Evolutionary conservation across 2,797 vertebrate species (phyloP).

Genomic region (Falco concolor): DNA sequence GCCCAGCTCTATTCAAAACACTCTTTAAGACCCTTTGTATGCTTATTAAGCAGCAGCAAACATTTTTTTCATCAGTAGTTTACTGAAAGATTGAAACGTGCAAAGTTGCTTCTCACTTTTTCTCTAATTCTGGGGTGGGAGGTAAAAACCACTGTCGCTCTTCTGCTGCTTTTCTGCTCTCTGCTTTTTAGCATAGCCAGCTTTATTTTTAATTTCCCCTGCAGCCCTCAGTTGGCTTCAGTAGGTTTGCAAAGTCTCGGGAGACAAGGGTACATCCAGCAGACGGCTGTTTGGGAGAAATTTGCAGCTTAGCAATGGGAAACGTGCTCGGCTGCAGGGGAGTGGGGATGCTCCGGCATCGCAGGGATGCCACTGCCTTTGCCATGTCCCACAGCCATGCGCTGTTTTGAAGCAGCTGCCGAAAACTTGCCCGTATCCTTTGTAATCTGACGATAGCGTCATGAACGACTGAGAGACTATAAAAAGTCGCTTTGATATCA

Average conservation of each 20-base stretch:
- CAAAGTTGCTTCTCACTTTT: not conserved
- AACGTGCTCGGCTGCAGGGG: rapidly evolving
- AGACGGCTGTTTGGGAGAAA: rapidly evolving
- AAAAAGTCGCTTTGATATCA: slow-evolving; percentile 23
- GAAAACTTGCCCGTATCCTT: not conserved
- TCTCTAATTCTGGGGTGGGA: not conserved
- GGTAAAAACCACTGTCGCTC: rapidly evolving
- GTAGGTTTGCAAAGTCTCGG: not conserved
- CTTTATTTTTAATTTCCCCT: not conserved
- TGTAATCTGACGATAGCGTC: not conserved
- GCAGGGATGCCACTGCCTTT: not conserved
- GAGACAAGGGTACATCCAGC: rapidly evolving
- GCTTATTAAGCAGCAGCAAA: not conserved
- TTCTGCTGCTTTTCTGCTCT: not conserved
- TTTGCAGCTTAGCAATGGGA: rapidly evolving
- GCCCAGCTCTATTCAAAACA: not conserved
- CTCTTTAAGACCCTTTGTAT: not conserved
- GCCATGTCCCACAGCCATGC: rapidly evolving
- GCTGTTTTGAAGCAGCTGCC: not conserved
- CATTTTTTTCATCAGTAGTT: not conserved
- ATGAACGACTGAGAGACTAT: not conserved
- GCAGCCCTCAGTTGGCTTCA: not conserved
- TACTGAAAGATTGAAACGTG: not conserved
- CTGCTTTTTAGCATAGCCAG: not conserved
- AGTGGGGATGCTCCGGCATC: not conserved